Evolutionary conservation across 2,888 invertebrate genomes (phyloP).

Genomic region (Idaea straminata): DNA sequence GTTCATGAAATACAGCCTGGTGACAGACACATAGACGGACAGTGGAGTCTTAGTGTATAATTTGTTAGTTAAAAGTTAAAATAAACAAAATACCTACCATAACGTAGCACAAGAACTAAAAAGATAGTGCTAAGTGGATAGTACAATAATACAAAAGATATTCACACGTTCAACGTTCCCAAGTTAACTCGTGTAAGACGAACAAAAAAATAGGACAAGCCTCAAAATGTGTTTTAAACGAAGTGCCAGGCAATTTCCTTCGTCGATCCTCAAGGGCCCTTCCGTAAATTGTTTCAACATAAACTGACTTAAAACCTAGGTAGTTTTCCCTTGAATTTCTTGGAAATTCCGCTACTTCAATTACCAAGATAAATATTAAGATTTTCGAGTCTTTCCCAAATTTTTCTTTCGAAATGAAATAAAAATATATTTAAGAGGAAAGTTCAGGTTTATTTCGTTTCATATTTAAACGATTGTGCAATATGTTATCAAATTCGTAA

Average conservation of each 20-base stretch:
- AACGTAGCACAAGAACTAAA: too few species aligned
- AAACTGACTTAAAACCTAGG: conserved; percentile 6
- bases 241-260: conserved; percentile 13
- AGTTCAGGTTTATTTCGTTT: background rate
- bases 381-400: background rate
- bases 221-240: conserved; percentile 12
- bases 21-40: too few species aligned
- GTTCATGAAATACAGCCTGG: too few species aligned
- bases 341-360: background rate
- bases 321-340: background rate
- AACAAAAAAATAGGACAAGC: background rate
- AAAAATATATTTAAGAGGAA: background rate
- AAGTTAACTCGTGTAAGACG: background rate
- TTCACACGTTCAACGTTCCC: background rate
- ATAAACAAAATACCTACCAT: too few species aligned
- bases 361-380: background rate
- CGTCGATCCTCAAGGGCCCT: conserved; percentile 9
- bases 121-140: too few species aligned
- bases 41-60: too few species aligned
- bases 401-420: background rate
- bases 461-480: background rate
- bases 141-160: background rate
- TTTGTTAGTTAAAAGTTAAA: too few species aligned
- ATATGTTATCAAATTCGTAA: too few species aligned
- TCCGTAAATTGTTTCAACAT: conserved; percentile 14